Conservation (phyloP, 2,113 vertebrate genomes). For the Lamprologus tigripictilis region DNA sequence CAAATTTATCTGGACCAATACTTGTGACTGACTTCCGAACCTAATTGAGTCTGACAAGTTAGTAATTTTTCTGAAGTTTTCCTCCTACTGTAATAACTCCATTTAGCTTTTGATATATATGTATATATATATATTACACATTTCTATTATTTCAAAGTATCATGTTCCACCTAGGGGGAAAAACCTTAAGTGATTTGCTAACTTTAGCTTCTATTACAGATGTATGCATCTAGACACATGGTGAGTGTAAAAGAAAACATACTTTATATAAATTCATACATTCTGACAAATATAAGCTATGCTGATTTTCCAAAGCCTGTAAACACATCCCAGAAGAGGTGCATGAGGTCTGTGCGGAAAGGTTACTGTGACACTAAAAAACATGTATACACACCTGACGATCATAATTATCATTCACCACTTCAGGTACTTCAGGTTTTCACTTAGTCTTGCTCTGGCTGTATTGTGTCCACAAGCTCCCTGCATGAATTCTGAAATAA, state of each 20-base stretch:
- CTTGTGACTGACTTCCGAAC: background rate
- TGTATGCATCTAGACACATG: background rate
- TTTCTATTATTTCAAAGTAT: background rate
- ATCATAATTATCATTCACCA: background rate
- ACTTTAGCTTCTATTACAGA: background rate
- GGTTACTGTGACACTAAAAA: background rate
- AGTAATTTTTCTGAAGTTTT: background rate
- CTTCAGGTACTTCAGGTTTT: background rate
- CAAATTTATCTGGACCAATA: background rate
- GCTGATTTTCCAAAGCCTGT: background rate
- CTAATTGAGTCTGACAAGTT: background rate
- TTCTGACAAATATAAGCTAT: background rate
- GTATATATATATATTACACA: background rate
- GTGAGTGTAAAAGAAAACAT: background rate
- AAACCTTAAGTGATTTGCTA: background rate
- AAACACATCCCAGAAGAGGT: background rate
- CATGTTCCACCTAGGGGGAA: background rate
- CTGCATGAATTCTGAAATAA: background rate
- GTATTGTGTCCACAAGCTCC: background rate
- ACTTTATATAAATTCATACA: background rate
- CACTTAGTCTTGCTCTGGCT: background rate
- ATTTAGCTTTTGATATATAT: background rate
- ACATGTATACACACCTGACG: background rate
- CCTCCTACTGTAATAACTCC: background rate
- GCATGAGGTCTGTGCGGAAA: background rate